These are phyloP conservation scores for Gnathonemus echidnorhynchus DNA, from an alignment of 2,113 vertebrate species.

Conservation along the genomic window DNA sequence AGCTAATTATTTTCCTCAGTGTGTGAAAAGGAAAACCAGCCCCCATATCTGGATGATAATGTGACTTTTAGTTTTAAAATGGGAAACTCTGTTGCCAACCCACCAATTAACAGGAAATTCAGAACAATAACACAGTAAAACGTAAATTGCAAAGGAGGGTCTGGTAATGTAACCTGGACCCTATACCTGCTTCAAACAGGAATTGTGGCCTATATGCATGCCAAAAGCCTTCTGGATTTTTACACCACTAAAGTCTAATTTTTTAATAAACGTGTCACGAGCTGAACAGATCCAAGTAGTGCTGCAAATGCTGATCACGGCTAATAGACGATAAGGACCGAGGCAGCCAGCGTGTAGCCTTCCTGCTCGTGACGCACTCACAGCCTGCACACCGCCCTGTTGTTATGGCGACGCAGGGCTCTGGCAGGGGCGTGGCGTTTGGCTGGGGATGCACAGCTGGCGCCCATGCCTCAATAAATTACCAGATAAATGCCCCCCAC, in stretches of 20 bases:
- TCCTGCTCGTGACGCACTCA: not conserved
- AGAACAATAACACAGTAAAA: not conserved
- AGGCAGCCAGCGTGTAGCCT: not conserved
- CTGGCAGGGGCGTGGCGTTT: not conserved
- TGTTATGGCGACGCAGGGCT: constrained; percentile 3
- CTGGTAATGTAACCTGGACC: not conserved
- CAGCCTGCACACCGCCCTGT: not conserved
- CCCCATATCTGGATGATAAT: not conserved
- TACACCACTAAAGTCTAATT: not conserved
- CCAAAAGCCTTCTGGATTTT: not conserved
- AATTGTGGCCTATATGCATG: not conserved
- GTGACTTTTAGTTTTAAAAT: not conserved
- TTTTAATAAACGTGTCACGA: not conserved
- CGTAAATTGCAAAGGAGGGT: not conserved
- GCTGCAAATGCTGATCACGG: not conserved
- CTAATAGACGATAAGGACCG: not conserved
- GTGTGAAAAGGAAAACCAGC: not conserved
- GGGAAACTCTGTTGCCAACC: not conserved
- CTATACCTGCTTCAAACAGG: not conserved
- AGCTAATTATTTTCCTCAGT: not conserved
- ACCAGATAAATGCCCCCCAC: not conserved
- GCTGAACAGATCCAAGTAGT: not conserved
- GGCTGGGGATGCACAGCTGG: not conserved
- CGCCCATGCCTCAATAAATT: not conserved
- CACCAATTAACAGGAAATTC: not conserved